These are phyloP conservation scores for Vulpes lagopus DNA, from an alignment of 2,113 vertebrate genomes.

Conservation along the genomic window DNA sequence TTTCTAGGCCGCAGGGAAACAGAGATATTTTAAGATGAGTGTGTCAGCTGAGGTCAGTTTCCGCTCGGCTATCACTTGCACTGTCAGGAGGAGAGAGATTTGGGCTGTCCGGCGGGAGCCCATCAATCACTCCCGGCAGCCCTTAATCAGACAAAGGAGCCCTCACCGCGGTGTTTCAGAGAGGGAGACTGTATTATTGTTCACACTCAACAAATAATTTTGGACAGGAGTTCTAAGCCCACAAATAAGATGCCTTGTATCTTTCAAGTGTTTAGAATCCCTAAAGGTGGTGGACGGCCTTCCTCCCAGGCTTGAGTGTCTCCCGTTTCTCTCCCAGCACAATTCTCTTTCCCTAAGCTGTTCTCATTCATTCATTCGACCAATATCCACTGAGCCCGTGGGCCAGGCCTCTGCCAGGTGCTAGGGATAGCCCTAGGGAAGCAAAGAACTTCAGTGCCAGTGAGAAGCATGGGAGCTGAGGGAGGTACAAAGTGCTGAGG, in stretches of 20 bases:
- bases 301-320: background rate
- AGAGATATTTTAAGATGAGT: slow-evolving; percentile 78
- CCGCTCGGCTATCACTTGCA: slow-evolving; percentile 68
- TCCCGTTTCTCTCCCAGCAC: background rate
- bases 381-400: background rate
- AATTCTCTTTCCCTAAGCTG: background rate
- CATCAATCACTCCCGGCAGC: slow-evolving; percentile 84
- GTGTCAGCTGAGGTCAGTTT: slow-evolving; percentile 65
- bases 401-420: background rate
- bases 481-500: background rate
- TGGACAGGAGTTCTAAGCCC: slow-evolving; percentile 48
- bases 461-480: background rate
- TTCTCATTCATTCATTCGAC: background rate
- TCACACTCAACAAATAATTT: slow-evolving; percentile 74
- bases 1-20: slow-evolving; percentile 73
- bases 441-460: background rate
- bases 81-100: slow-evolving; percentile 81
- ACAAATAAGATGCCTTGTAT: slow-evolving; percentile 29
- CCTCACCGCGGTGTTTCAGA: slow-evolving; percentile 22
- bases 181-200: slow-evolving; percentile 69
- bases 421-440: background rate
- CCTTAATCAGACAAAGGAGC: slow-evolving; percentile 82
- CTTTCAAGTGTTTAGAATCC: background rate
- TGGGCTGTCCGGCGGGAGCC: slow-evolving; percentile 70
- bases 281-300: background rate